Conservation (phyloP, 2,113 vertebrate species). For the Pseudonaja textilis region DNA sequence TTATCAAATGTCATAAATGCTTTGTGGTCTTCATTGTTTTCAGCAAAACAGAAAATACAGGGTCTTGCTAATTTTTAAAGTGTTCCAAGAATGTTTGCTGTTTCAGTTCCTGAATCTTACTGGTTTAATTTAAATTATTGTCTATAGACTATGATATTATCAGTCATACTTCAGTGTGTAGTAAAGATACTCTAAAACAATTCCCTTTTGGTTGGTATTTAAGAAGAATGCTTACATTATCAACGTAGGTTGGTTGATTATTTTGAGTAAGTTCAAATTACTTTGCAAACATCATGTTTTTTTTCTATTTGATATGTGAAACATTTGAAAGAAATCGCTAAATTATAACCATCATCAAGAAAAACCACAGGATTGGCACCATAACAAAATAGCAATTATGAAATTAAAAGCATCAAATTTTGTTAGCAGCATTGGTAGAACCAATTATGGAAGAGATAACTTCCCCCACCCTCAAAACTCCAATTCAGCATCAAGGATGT, state of each 20-base stretch:
- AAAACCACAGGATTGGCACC: neutral
- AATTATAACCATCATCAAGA: too few species aligned
- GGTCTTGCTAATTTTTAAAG: neutral
- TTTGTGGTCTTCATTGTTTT: neutral
- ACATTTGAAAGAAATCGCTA: neutral
- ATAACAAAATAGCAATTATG: neutral
- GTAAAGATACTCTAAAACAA: neutral
- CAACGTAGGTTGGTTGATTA: neutral
- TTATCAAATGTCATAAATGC: neutral
- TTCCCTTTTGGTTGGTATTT: neutral
- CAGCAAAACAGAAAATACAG: neutral
- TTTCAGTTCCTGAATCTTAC: neutral
- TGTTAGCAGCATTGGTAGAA: neutral
- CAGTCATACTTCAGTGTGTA: neutral
- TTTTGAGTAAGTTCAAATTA: neutral
- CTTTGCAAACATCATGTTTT: neutral
- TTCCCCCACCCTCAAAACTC: neutral
- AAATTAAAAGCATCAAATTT: neutral
- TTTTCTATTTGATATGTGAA: neutral
- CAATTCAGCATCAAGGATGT: neutral
- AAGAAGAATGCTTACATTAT: neutral
- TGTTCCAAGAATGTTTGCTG: neutral
- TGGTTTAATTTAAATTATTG: neutral
- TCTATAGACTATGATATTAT: neutral
- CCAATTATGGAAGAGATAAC: neutral